Evolutionary conservation across 2,888 invertebrate species (phyloP), one percentile per base, ranked within the genome.

Genomic region (Sarcophaga rosellei): DNA sequence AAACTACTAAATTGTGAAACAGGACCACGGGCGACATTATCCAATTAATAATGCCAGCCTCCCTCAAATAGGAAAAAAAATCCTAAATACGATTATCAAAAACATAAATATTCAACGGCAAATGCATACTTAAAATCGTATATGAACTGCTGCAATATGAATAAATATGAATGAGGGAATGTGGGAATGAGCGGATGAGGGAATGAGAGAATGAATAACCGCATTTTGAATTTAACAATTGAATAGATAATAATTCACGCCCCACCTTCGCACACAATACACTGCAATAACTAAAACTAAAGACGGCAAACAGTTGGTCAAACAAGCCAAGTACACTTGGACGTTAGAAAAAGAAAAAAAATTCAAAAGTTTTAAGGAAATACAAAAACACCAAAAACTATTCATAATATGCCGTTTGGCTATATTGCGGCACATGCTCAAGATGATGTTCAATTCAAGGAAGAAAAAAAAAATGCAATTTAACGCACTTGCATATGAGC

Each of bases 211-310:
- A 61, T 83, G 85, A 85, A 81, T 82, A 86, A 84, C 84, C 84
- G 84, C 86, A 84, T 70, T 86, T 84, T 81, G 81, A 86, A 86
- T 89, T 89, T 89, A 90, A 90, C 91, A 91, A 92, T 92, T 91
- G 92, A 91, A 92, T 91, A 91, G 92, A 92, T 92, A 92, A 92
- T 91, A 92, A 92, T 90, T 91, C 91, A 91, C 90, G 91, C 91
- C 91, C 92, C 92, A 91, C 91, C 92, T 88, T 89, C 84, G 80
- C 80, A 81, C 66, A 88, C 88, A 79, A 82, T 80, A 53, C 17
- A 80, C 45, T 17, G 45, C 74, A 84, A 74, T 81, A 82, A 72
- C 65, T 72, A 72, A 11, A 45, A 45, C n/a, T 12, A 21, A 15
- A 53, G 53, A 53, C 44, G 23, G 45, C 65, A 74, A 21, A 44